Base-by-base conservation (phyloP, 1,140 invertebrate species). In the Drosophila bipectinata region DNA sequence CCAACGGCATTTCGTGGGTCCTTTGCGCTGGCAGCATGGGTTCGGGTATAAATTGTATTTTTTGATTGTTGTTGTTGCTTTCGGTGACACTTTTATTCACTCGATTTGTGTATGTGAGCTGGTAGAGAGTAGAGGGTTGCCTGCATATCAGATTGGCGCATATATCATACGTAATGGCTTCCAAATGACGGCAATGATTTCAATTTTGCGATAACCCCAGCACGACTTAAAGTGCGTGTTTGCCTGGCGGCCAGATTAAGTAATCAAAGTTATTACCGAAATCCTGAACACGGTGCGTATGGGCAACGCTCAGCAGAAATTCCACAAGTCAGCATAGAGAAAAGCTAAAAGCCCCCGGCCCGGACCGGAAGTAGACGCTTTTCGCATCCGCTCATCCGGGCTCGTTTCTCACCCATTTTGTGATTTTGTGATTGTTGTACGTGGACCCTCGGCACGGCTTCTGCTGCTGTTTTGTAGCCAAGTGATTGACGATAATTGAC, bases 401-500 rank as follows among this genome's bases (percentile, higher is more conserved):
- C 15, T 18, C 21, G 44, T 28, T 37, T 37, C 15, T 37, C 30
- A 0, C n/a, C 2, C 53, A n/a, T 45, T 39, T 68, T 32, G 10
- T 37, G 34, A 37, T 12, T 12, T 37, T 37, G 34, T 37, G 34
- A 37, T 37, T 37, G 34, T 8, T 26, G 34, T 32, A 55, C 30
- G 28, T 68, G 66, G 24, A 21, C 18, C 39, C 53, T 51, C 28
- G 45, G 34, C 15, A 12, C n/a, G 18, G 6, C 18, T 18, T 47
- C 7, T 18, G 8, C 48, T 39, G 37, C 48, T 45, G 64, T 53
- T 47, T 55, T 64, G 54, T 61, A 68, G 78, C 58, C 83, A 61
- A 79, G 82, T 87, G 82, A 87, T 88, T 87, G 82, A 87, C 82
- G 79, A 87, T 87, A 87, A 87, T 87, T 87, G 82, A 87, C 83